Percentiles rank a stretch among this genome's conserved stretches.
Evolutionary conservation across 2,797 vertebrate species (phyloP).

Genomic region (Rhinoraja longicauda): DNA sequence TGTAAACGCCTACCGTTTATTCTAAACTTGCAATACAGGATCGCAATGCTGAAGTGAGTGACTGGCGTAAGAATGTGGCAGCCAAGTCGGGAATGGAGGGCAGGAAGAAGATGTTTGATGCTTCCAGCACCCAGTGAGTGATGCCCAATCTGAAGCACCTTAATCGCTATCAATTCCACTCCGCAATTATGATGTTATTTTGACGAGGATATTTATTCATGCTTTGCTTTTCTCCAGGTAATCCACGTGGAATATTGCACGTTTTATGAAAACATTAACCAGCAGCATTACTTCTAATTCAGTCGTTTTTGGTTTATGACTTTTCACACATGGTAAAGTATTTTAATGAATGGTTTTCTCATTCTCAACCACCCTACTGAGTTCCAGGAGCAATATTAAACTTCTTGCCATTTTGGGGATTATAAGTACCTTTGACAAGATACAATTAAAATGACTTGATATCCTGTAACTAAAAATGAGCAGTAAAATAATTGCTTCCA

Average conservation of each 20-base stretch:
- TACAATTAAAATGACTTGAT: not conserved
- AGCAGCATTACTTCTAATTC: not conserved
- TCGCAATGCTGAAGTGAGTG: conserved; percentile 61
- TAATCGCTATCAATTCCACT: not conserved
- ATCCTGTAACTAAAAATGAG: not conserved
- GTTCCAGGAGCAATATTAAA: not conserved
- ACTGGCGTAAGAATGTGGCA: conserved; percentile 77
- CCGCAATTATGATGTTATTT: not conserved
- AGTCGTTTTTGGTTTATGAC: not conserved
- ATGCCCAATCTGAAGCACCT: not conserved
- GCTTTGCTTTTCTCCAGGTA: conserved; percentile 14
- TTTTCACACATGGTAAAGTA: not conserved
- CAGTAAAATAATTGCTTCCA: conserved; percentile 13
- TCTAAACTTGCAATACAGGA: conserved; percentile 49
- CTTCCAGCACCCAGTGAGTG: conserved; percentile 50
- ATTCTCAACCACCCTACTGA: not conserved
- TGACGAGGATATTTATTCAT: conserved; percentile 14
- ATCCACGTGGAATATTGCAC: not conserved
- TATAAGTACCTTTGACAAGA: not conserved
- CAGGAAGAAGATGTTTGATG: conserved; percentile 75
- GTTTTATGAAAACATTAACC: not conserved
- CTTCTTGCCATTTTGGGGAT: not conserved
- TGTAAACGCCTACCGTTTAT: not conserved
- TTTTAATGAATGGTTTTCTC: not conserved
- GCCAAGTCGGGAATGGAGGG: conserved; percentile 76